Conservation (phyloP, 2,888 invertebrate genomes). For the Napeogenes sylphis region DNA sequence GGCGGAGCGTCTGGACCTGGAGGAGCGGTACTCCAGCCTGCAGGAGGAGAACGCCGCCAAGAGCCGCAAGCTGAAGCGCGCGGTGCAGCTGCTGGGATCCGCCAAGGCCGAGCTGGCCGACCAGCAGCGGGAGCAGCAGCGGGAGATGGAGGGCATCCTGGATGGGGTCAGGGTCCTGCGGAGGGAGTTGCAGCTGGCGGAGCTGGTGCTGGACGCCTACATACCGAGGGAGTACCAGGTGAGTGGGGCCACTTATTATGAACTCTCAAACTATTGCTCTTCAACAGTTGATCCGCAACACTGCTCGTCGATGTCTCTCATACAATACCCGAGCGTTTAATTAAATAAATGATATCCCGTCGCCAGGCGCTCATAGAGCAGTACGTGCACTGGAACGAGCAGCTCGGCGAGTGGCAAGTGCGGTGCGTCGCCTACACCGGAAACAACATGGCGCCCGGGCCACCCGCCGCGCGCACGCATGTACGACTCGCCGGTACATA, state of each 20-base stretch:
- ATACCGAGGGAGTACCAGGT: slow-evolving; percentile 96
- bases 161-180: slow-evolving; percentile 95
- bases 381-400: slow-evolving; percentile 98
- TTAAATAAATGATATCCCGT: slow-evolving; percentile 14
- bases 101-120: slow-evolving; percentile 91
- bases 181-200: slow-evolving; percentile 93
- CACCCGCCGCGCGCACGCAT: slow-evolving; percentile 21
- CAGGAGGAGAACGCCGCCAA: slow-evolving; percentile 97
- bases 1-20: slow-evolving; percentile 94
- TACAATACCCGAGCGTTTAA: too few species aligned
- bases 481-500: slow-evolving; percentile 10
- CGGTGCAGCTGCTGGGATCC: slow-evolving; percentile 90
- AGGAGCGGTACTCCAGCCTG: slow-evolving; percentile 94
- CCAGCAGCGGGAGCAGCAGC: slow-evolving; percentile 94
- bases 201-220: slow-evolving; percentile 92
- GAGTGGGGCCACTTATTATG: neutral
- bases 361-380: slow-evolving; percentile 89
- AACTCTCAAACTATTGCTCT: too few species aligned
- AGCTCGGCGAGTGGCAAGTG: slow-evolving; percentile 98
- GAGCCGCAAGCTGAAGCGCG: slow-evolving; percentile 93
- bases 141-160: slow-evolving; percentile 96
- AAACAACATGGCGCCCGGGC: slow-evolving; percentile 89
- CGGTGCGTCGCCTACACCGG: slow-evolving; percentile 99
- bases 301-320: too few species aligned
- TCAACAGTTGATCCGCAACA: neutral